These are phyloP conservation scores for Brachypalpus laphriformis DNA, from an alignment of 2,888 invertebrate genomes.

Conservation along the genomic window DNA sequence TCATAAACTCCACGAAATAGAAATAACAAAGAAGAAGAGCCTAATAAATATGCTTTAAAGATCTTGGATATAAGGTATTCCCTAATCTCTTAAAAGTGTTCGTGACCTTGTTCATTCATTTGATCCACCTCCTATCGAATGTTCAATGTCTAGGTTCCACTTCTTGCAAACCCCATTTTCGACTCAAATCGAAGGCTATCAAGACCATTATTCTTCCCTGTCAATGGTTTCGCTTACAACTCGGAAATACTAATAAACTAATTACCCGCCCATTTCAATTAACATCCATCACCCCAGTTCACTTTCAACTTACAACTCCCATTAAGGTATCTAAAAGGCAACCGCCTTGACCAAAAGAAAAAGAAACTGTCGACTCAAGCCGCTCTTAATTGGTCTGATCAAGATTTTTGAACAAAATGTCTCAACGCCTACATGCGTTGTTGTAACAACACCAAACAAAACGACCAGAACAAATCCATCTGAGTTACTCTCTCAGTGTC, in stretches of 20 bases:
- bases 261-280: conserved; percentile 43
- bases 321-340: conserved; percentile 23
- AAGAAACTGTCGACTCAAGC: conserved; percentile 10
- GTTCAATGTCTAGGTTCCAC: too few relatives aligned
- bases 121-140: too few relatives aligned
- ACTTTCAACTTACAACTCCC: conserved; percentile 22
- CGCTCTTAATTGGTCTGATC: conserved; percentile 2
- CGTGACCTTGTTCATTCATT: too few relatives aligned
- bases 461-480: conserved; percentile 20
- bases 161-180: neutral
- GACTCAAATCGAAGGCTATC: neutral
- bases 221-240: neutral
- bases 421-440: too few relatives aligned
- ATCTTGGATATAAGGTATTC: too few relatives aligned
- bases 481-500: neutral
- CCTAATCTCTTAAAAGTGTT: too few relatives aligned
- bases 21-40: too few relatives aligned
- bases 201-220: neutral
- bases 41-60: too few relatives aligned
- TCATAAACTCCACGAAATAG: too few relatives aligned
- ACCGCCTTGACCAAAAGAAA: conserved; percentile 27
- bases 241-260: conserved; percentile 17
- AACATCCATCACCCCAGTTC: conserved; percentile 41
- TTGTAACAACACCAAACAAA: conserved; percentile 35
- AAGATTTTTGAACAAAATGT: conserved; percentile 23